phyloP scores from a whole-genome alignment of 2,113 vertebrate genomes.

The Pachypanchax playfairii region DNA sequence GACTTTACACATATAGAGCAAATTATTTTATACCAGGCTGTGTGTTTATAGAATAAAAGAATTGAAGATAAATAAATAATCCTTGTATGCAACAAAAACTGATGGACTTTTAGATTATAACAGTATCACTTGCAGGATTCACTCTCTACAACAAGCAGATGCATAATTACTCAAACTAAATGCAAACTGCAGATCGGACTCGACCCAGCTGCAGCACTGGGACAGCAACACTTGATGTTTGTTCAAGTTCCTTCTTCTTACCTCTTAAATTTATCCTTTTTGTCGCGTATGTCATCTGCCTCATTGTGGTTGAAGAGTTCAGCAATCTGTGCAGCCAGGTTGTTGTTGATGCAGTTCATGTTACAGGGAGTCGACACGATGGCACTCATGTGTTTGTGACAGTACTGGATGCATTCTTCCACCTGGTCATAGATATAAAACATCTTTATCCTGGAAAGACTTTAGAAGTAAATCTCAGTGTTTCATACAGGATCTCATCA shows the following conservation, averaged over 20 bases:
- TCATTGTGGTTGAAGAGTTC: constrained; percentile 93
- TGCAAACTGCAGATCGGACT: too few species aligned
- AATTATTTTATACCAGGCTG: too few species aligned
- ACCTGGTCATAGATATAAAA: constrained; percentile 79
- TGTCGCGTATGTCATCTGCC: constrained; percentile 94
- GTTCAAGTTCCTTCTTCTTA: constrained; percentile 44
- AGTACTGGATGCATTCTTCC: constrained; percentile 93
- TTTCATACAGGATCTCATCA: not conserved
- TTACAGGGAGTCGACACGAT: constrained; percentile 95
- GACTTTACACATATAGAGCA: too few species aligned
- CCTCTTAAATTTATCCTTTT: constrained; percentile 98
- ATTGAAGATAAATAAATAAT: too few species aligned
- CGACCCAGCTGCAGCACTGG: too few species aligned
- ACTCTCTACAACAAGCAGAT: too few species aligned
- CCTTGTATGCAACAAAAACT: too few species aligned
- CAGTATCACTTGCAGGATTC: too few species aligned
- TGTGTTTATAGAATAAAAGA: too few species aligned
- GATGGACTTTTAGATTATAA: too few species aligned
- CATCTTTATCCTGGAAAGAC: not conserved
- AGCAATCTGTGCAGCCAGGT: constrained; percentile 87
- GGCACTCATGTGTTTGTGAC: constrained; percentile 94
- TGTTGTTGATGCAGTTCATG: constrained; percentile 98
- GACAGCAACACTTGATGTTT: too few species aligned
- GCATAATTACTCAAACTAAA: too few species aligned
- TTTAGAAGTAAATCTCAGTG: not conserved